Percentiles rank a stretch among this genome's conserved stretches.
Evolutionary conservation across 1,140 invertebrate genomes (phyloP).

Genomic region (Drosophila subpulchrella): DNA sequence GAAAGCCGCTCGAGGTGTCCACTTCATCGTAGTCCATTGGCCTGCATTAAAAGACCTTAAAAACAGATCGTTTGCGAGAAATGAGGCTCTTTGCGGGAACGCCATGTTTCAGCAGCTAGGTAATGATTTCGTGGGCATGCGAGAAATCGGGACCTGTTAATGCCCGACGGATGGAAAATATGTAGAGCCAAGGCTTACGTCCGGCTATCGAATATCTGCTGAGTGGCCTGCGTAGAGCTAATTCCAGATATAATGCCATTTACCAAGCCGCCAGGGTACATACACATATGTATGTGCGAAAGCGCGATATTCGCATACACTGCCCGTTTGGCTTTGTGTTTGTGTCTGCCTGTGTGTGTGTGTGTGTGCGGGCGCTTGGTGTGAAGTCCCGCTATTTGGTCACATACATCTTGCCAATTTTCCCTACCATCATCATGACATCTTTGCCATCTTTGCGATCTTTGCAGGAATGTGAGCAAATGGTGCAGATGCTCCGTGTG

Average conservation of each 20-base stretch:
- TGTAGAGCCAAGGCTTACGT: not conserved
- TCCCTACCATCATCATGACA: not conserved
- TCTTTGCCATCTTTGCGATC: constrained; percentile 8
- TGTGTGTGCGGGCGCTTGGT: constrained; percentile 25
- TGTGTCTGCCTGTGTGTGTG: constrained; percentile 10
- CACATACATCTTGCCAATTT: constrained; percentile 23
- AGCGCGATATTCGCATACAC: constrained; percentile 40
- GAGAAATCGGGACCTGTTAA: constrained; percentile 22
- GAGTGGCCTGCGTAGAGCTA: not conserved
- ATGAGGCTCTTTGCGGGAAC: constrained; percentile 42
- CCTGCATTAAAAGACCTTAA: not conserved
- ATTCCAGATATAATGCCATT: not conserved
- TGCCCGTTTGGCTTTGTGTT: not conserved
- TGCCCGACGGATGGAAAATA: not conserved
- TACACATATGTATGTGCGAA: constrained; percentile 25
- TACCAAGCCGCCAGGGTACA: constrained; percentile 32
- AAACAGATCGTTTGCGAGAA: constrained; percentile 15
- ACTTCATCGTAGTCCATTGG: not conserved
- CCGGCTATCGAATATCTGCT: not conserved
- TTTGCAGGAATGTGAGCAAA: constrained; percentile 87
- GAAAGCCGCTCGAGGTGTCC: constrained; percentile 4
- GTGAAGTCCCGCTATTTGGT: constrained; percentile 43
- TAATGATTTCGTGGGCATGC: constrained; percentile 61
- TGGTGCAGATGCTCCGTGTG: constrained; percentile 93
- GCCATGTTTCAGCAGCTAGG: constrained; percentile 60